phyloP scores from a whole-genome alignment of 2,888 invertebrate genomes.

The Sphecodes monilicornis region DNA sequence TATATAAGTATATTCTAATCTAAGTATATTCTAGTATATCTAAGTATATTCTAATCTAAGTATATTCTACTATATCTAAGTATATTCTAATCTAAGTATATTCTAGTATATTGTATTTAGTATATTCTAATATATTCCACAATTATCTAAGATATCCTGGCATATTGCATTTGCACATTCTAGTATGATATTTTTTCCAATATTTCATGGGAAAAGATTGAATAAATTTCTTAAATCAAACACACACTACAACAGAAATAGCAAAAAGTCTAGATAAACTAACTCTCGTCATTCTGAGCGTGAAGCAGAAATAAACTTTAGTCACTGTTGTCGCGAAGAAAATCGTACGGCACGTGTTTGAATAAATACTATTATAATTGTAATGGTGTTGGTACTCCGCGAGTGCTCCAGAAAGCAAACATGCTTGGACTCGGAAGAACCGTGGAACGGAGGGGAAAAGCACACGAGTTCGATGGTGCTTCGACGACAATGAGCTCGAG shows the following conservation, averaged over 20 bases:
- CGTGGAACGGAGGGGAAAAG: not conserved
- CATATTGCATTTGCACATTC: no score
- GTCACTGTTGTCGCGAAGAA: not conserved
- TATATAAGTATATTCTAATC: no score
- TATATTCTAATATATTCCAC: no score
- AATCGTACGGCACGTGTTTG: not conserved
- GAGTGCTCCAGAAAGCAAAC: not conserved
- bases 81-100: no score
- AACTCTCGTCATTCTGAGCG: not conserved
- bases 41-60: no score
- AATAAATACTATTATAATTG: not conserved
- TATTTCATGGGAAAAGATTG: no score
- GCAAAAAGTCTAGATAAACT: not conserved
- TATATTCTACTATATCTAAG: no score
- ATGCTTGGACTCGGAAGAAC: not conserved
- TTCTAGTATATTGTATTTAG: no score
- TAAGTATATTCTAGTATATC: no score
- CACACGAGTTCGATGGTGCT: constrained; percentile 14
- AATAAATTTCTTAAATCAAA: not conserved
- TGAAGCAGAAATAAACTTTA: not conserved
- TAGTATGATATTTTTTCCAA: no score
- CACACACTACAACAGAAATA: not conserved
- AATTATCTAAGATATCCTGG: no score
- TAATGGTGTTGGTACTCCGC: not conserved
- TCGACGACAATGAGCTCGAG: constrained; percentile 19